Evolutionary conservation across 2,797 vertebrate genomes (phyloP).

Genomic region (Sebastes nivosus): DNA sequence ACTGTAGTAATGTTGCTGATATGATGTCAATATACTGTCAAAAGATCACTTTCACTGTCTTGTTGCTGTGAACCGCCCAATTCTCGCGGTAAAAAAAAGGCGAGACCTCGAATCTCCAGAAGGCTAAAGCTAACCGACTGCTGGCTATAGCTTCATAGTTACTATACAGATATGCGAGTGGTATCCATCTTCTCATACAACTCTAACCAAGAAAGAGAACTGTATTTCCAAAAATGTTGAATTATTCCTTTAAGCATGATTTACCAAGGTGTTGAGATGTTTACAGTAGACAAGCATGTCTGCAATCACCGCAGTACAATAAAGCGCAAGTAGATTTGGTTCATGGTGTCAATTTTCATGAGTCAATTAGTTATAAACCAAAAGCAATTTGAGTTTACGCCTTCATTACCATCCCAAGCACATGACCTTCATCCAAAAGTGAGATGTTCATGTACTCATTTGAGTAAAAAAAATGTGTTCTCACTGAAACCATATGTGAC

Average conservation of each 20-base stretch:
- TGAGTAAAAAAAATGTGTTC: background rate
- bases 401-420: background rate
- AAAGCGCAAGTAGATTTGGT: background rate
- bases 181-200: too few species aligned
- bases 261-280: background rate
- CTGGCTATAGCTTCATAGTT: background rate
- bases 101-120: too few species aligned
- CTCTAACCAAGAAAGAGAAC: too few species aligned
- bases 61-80: background rate
- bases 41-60: background rate
- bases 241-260: background rate
- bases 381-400: background rate
- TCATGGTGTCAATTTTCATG: too few species aligned
- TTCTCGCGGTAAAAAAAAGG: too few species aligned
- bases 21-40: too few species aligned
- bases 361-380: background rate
- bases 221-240: too few species aligned
- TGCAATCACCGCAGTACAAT: background rate
- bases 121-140: background rate
- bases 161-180: too few species aligned
- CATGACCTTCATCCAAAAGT: too few species aligned
- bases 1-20: too few species aligned
- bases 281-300: background rate
- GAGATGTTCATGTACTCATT: too few species aligned
- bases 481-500: background rate